Conservation (phyloP, 2,797 vertebrate species). For the Megaceryle alcyon region DNA sequence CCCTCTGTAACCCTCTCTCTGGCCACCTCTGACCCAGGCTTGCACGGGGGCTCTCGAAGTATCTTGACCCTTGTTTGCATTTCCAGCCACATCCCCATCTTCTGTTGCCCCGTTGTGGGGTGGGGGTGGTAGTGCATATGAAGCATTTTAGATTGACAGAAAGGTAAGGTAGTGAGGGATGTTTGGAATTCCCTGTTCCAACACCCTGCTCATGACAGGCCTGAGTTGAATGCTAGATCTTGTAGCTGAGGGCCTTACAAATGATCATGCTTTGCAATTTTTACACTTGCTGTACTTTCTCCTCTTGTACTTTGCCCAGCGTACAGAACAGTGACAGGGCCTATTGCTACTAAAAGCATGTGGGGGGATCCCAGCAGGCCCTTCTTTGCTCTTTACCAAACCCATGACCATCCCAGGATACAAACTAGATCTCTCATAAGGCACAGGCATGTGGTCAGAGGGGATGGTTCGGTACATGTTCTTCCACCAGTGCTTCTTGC, state of each 20-base stretch:
- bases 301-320: neutral
- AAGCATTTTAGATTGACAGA: neutral
- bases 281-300: neutral
- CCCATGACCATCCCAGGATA: neutral
- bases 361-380: neutral
- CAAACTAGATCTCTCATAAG: neutral
- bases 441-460: neutral
- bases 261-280: fast-evolving
- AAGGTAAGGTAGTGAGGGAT: neutral
- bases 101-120: neutral
- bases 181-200: neutral
- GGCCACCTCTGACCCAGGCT: neutral
- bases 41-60: neutral
- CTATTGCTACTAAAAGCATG: neutral
- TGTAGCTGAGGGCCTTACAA: neutral
- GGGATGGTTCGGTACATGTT: neutral
- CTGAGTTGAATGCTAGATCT: neutral
- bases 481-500: neutral
- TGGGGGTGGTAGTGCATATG: neutral
- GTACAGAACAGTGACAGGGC: too few relatives aligned
- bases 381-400: neutral
- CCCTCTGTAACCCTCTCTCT: neutral
- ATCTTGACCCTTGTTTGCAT: neutral
- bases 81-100: neutral
- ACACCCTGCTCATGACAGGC: neutral